phyloP scores from a whole-genome alignment of 2,888 invertebrate species.

The Agrotis clavis region DNA sequence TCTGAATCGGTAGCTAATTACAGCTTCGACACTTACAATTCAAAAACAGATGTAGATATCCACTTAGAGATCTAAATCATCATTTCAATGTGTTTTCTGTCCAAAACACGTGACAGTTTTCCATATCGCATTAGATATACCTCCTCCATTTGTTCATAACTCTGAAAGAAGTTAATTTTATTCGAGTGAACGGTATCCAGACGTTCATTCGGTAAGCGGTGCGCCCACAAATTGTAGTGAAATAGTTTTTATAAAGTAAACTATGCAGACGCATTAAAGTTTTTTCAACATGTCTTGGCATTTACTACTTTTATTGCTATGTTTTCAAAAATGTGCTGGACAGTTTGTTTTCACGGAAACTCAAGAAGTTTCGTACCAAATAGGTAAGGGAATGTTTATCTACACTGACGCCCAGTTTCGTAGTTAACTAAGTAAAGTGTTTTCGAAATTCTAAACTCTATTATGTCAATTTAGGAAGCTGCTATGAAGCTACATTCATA shows the following conservation, averaged over 20 bases:
- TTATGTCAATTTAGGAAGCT: too few species aligned
- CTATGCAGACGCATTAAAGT: conserved; percentile 56
- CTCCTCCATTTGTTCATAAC: conserved; percentile 63
- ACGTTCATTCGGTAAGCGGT: conserved; percentile 66
- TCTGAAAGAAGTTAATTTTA: conserved; percentile 69
- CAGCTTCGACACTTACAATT: background rate
- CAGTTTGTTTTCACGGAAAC: conserved; percentile 72
- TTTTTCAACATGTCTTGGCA: conserved; percentile 66
- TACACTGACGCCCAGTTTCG: background rate
- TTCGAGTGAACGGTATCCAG: conserved; percentile 72
- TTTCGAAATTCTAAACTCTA: too few species aligned
- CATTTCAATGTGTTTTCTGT: background rate
- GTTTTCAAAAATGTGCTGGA: conserved; percentile 66
- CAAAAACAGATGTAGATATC: background rate
- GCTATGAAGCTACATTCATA: background rate
- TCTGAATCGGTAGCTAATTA: conserved; percentile 29
- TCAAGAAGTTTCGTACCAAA: conserved; percentile 75
- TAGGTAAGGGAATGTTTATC: conserved; percentile 75
- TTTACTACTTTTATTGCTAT: conserved; percentile 66
- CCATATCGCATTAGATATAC: conserved; percentile 32
- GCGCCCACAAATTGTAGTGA: conserved; percentile 61
- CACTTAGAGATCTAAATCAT: background rate
- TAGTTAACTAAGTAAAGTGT: too few species aligned
- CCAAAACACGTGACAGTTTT: conserved; percentile 2
- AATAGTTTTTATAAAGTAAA: conserved; percentile 45